Base-by-base conservation (phyloP, 2,888 invertebrate species). In the Eretmocerus hayati region DNA sequence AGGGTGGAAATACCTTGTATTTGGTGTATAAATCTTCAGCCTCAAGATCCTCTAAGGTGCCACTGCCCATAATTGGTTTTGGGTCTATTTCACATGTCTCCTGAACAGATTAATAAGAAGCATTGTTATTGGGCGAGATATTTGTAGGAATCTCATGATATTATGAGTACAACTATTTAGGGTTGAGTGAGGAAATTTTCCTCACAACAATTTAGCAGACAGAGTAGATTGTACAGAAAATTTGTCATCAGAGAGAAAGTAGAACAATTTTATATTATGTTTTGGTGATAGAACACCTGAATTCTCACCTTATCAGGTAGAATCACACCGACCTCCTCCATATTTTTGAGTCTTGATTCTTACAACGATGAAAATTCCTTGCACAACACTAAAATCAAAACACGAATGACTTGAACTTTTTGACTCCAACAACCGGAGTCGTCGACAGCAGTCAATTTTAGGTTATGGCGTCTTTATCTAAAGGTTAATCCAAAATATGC, bases 21-120 rank as follows among this genome's bases (percentile, higher is more conserved):
- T 92, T 93, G 13, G 93, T 93, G 71, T 94, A 96, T 42, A 95
- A 77, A 77, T 96, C 96, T 72, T 94, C 93, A 35, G 86, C 78
- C 70, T 94, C 94, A 54, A 89, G 64, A 62, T 90, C 90, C 61
- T 90, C 90, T 54, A 86, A 78, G 15, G 82, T 79, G 23, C 83
- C 81, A 58, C 84, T 78, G 54, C 84, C 81, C 53, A 79, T 74
- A 46, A 78, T 73, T 30, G 80, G 82, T 67, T 83, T 84, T n/a
- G 75, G 71, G 59, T 84, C 84, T 33, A 75, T 73, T 42, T 77
- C 72, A 66, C 74, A 73, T 55, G 86, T 85, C 64, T 87, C 87
- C 86, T 82, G 59, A 48, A 50, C 47, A 44, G 23, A 11, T 35
- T n/a, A n/a, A n/a, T n/a, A n/a, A n/a, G n/a, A n/a, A n/a, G n/a